Conservation (phyloP, 2,797 vertebrate genomes). For the Takifugu rubripes region DNA sequence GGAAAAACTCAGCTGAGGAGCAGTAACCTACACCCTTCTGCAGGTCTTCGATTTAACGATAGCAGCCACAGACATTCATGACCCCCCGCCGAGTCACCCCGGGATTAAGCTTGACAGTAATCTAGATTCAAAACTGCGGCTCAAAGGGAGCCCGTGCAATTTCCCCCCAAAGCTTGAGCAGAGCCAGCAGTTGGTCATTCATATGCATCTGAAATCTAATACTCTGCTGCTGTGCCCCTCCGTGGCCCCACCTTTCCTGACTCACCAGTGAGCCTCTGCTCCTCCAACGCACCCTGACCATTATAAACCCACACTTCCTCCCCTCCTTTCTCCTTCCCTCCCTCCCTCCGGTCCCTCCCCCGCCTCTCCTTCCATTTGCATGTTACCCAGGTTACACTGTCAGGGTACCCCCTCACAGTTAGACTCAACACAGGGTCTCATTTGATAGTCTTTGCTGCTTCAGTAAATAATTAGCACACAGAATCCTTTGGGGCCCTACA, state of each 20-base stretch:
- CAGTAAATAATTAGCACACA: constrained; percentile 80
- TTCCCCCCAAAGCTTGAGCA: constrained; percentile 66
- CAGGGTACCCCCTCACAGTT: constrained; percentile 66
- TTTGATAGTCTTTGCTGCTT: constrained; percentile 76
- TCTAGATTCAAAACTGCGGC: constrained; percentile 71
- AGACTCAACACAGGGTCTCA: constrained; percentile 66
- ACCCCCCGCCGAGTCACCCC: constrained; percentile 39
- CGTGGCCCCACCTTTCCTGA: constrained; percentile 64
- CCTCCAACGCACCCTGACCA: constrained; percentile 65
- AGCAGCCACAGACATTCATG: constrained; percentile 65
- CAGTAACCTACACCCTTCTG: constrained; percentile 25
- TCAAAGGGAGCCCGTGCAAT: constrained; percentile 68
- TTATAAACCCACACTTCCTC: constrained; percentile 57
- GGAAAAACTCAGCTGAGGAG: constrained; percentile 2
- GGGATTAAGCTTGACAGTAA: constrained; percentile 66
- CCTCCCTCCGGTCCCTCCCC: constrained; percentile 7
- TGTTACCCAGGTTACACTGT: constrained; percentile 76
- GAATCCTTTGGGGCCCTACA: constrained; percentile 62
- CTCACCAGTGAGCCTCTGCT: constrained; percentile 66
- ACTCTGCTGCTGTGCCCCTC: constrained; percentile 66
- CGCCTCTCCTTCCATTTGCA: constrained; percentile 55
- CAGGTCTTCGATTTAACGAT: constrained; percentile 60
- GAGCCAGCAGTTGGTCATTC: constrained; percentile 77
- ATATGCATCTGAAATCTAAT: constrained; percentile 83
- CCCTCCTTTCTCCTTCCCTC: constrained; percentile 20